phyloP scores from a whole-genome alignment of 2,797 vertebrate species.

The Scolopax rusticola region DNA sequence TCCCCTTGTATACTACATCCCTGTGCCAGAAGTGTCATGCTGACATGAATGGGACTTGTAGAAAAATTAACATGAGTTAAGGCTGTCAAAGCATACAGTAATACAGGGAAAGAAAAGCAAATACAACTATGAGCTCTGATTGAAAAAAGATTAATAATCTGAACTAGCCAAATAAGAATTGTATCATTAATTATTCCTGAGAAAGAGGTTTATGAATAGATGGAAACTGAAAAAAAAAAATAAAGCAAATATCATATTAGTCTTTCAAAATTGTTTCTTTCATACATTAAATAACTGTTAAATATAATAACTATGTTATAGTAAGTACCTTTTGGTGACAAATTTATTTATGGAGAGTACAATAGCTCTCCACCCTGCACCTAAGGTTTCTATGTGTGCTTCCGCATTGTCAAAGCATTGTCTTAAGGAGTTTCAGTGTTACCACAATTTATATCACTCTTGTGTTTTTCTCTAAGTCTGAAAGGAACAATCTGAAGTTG shows the following conservation, averaged over 20 bases:
- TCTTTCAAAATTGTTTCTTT: not conserved
- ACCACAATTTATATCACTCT: not conserved
- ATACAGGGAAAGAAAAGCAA: not conserved
- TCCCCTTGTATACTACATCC: not conserved
- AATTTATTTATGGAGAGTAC: not conserved
- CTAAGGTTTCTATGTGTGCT: not conserved
- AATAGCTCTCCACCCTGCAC: not conserved
- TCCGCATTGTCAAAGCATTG: not conserved
- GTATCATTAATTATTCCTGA: not conserved
- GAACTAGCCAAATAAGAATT: not conserved
- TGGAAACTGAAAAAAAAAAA: not conserved
- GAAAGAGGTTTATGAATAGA: not conserved
- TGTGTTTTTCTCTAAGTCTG: not conserved
- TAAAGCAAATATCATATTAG: not conserved
- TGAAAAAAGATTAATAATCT: not conserved
- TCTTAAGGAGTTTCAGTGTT: not conserved
- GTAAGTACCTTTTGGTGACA: not conserved
- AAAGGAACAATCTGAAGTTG: not conserved
- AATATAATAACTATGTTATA: not conserved
- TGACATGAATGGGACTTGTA: not conserved
- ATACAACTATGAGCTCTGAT: not conserved
- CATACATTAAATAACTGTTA: not conserved
- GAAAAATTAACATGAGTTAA: not conserved
- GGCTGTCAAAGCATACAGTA: not conserved
- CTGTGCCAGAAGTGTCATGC: not conserved